Evolutionary conservation across 2,888 invertebrate genomes (phyloP).

Genomic region (Ferdinandea cuprea): DNA sequence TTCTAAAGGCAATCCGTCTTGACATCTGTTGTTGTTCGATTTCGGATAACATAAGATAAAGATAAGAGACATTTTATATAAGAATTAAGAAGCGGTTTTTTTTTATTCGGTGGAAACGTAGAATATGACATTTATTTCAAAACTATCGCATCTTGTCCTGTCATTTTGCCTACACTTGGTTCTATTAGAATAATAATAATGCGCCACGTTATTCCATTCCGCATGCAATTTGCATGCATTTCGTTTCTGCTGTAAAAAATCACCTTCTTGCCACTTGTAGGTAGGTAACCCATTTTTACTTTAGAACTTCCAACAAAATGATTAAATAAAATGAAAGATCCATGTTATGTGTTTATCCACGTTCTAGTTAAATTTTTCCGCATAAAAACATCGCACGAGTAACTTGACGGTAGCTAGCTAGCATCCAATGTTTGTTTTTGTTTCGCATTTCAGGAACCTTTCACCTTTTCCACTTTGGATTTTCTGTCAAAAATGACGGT

Average conservation of each 20-base stretch:
- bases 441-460: conserved; percentile 14
- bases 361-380: conserved; percentile 37
- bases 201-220: too few species aligned
- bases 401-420: background rate
- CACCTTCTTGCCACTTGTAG: background rate
- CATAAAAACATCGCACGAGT: conserved; percentile 13
- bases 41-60: too few species aligned
- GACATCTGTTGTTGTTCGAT: too few species aligned
- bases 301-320: conserved; percentile 1
- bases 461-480: conserved; percentile 19
- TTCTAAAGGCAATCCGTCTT: too few species aligned
- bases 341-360: conserved; percentile 24
- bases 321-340: conserved; percentile 27
- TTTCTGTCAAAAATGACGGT: conserved; percentile 7
- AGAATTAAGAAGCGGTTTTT: too few species aligned
- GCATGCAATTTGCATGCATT: too few species aligned
- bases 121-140: too few species aligned
- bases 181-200: too few species aligned
- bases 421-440: background rate
- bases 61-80: too few species aligned
- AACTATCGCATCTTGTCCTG: too few species aligned
- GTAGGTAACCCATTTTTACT: background rate
- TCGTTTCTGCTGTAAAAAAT: background rate
- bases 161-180: too few species aligned
- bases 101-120: too few species aligned